Base-by-base conservation (phyloP, 2,113 vertebrate genomes). In the Caranx melampygus region DNA sequence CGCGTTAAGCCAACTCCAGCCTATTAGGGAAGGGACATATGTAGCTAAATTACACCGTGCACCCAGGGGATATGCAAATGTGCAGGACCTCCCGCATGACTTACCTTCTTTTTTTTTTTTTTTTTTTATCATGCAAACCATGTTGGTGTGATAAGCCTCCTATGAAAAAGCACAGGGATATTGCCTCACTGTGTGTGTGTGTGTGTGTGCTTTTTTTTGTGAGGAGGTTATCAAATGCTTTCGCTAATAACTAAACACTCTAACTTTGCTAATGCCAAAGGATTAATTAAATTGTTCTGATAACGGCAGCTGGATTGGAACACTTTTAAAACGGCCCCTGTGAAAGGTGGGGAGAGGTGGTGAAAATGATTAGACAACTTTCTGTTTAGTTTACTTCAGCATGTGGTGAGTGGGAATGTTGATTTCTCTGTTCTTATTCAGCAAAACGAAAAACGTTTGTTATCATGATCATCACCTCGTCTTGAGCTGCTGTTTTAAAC, bases 31-130 rank as follows among this genome's bases (percentile, higher is more conserved):
- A 81, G 79, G 91, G 91, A 95, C 94, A 94, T 90, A 93, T 94
- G 94, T 94, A 94, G 92, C 92, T 94, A 93, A 94, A 95, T 95
- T 92, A 93, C 92, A 91, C 84, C 72, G 37, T 45, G 78, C 75
- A 83, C 93, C 92, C 91, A 26, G 75, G 93, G 93, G 93, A 92
- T 85, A 94, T 95, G 94, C 90, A 94, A 93, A 95, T 92, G 55
- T 58, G 11, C 42, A 67, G 87, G 92, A 92, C 93, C 92, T 94
- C 92, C 93, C 74, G 72, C 87, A 72, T 91, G 88, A 95, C 91
- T 91, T 85, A 88, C 90, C 90, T 92, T 88, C 76, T 90, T 70
- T 79, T 82, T 92, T 90, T 89, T 90, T 90, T 92, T 88, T 74
- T 90, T 70, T 79, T 82, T 92, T 90, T 89, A 88, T 93, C 85